Evolutionary conservation across 35 echinoderm and acorn worm genomes (phyloP).

Genomic region (Diadema setosum): DNA sequence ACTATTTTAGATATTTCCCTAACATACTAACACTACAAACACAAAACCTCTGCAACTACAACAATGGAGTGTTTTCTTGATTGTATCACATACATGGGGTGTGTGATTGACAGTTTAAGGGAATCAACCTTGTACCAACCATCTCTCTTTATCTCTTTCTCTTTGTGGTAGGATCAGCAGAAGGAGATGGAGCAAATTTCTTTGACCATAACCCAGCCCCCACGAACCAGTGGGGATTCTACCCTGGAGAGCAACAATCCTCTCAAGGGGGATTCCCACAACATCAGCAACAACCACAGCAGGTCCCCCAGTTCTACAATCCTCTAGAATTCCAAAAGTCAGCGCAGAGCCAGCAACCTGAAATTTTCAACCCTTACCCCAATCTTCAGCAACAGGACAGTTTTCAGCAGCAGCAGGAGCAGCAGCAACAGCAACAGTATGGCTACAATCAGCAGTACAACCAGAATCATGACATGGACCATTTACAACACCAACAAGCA

Average conservation of each 20-base stretch:
- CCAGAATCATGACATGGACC: slow-evolving; percentile 3
- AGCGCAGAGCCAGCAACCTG: background rate
- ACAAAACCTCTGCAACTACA: background rate
- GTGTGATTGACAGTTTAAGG: background rate
- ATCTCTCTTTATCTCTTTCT: background rate
- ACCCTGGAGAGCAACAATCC: background rate
- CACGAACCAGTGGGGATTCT: background rate
- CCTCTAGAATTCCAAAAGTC: background rate
- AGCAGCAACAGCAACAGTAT: background rate
- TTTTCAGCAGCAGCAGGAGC: background rate
- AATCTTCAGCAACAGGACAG: background rate
- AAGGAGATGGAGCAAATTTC: background rate
- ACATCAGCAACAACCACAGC: background rate
- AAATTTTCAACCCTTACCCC: background rate
- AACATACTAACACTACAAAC: background rate
- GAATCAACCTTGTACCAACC: too few species aligned
- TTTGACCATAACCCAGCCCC: background rate
- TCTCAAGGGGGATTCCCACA: background rate
- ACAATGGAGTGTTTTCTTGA: background rate
- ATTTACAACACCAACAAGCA: background rate
- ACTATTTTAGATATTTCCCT: background rate
- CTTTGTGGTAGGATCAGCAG: background rate
- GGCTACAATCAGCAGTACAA: background rate
- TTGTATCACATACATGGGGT: background rate
- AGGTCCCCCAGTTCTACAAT: slow-evolving; percentile 9